Percentiles rank a stretch among this genome's conserved stretches.
phyloP scores from a whole-genome alignment of 1,140 invertebrate genomes.

The Pseudomyrmex flavicornis region DNA sequence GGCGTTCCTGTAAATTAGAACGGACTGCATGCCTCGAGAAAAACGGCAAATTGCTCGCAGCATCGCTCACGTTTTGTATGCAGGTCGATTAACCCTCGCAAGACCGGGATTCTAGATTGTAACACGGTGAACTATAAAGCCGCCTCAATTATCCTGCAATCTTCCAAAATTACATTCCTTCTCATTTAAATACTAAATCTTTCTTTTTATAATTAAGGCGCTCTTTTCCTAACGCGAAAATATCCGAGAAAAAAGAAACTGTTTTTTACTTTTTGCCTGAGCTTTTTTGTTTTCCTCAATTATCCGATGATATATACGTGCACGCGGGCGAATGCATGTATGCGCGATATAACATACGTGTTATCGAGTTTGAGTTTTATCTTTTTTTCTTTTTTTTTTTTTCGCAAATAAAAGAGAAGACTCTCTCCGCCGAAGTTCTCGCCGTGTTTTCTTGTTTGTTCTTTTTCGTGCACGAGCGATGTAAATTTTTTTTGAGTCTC shows the following conservation, averaged over 20 bases:
- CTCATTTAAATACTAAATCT: not conserved
- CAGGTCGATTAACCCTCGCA: constrained; percentile 47
- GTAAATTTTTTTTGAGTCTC: constrained; percentile 28
- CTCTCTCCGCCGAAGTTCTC: too few relatives aligned
- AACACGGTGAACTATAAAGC: constrained; percentile 8
- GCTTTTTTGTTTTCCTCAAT: not conserved
- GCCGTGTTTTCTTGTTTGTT: too few relatives aligned
- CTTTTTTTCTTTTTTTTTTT: not conserved
- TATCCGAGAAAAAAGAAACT: not conserved
- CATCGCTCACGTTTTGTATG: constrained; percentile 52
- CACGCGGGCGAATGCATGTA: not conserved
- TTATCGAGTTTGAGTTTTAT: constrained; percentile 31
- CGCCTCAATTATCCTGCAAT: constrained; percentile 23
- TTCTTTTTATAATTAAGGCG: not conserved
- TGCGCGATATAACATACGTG: not conserved
- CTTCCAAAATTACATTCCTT: not conserved
- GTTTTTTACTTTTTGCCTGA: not conserved
- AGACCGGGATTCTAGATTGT: constrained; percentile 10
- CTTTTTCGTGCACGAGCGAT: not conserved
- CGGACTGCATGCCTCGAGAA: constrained; percentile 43
- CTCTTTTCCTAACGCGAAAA: not conserved
- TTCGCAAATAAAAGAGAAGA: too few relatives aligned
- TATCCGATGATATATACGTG: not conserved
- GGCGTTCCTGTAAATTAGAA: constrained; percentile 55
- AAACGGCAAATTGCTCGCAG: constrained; percentile 52